Conservation (phyloP, 2,888 invertebrate species). For the Tricholauxania praeusta region DNA sequence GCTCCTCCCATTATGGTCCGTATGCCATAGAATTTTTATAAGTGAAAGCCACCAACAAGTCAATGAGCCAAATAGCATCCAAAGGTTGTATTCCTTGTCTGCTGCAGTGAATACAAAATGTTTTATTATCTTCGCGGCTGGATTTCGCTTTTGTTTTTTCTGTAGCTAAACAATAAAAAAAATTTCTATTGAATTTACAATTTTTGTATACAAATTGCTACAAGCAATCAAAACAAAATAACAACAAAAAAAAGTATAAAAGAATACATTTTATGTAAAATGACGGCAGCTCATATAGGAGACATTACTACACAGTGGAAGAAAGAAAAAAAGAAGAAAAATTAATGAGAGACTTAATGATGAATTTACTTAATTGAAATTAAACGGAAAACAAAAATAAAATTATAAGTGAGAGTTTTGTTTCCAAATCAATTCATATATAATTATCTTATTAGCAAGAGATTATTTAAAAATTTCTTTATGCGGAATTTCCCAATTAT, state of each 20-base stretch:
- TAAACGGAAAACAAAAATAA: background rate
- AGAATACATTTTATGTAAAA: background rate
- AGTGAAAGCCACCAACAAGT: too few species aligned
- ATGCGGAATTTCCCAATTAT: background rate
- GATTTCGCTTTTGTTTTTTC: constrained; percentile 34
- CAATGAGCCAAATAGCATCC: too few species aligned
- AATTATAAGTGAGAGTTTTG: background rate
- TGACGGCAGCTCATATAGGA: background rate
- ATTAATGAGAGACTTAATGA: too few species aligned
- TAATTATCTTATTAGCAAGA: too few species aligned
- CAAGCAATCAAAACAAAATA: constrained; percentile 22
- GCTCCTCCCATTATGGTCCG: too few species aligned
- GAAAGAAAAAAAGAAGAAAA: too few species aligned
- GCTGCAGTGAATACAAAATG: constrained; percentile 40
- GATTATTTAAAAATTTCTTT: too few species aligned
- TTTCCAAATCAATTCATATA: background rate
- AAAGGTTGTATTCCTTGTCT: constrained; percentile 1
- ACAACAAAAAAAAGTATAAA: background rate
- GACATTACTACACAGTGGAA: background rate
- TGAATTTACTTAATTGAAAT: too few species aligned
- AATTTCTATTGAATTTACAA: constrained; percentile 17
- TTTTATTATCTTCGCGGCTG: constrained; percentile 37
- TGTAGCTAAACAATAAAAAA: constrained; percentile 1
- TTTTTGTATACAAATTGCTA: background rate
- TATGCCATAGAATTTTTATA: too few species aligned